Evolutionary conservation across 2,888 invertebrate genomes (phyloP).

Genomic region (Oligia latruncula): DNA sequence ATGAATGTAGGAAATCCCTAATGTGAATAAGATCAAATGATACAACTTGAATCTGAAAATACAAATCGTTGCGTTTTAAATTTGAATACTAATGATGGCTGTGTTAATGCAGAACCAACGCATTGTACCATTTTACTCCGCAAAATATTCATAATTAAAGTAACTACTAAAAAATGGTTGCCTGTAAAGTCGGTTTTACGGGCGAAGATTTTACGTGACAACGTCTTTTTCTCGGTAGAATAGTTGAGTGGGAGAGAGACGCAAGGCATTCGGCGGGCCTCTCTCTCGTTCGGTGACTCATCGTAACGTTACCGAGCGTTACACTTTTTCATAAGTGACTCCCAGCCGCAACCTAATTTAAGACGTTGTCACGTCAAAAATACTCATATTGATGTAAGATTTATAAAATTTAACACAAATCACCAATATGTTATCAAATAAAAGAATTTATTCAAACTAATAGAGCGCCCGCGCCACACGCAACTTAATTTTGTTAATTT

Average conservation of each 20-base stretch:
- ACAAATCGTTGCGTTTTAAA: conserved; percentile 19
- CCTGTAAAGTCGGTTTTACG: too few relatives aligned
- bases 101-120: conserved; percentile 1
- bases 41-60: conserved; percentile 31
- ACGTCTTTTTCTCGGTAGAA: too few relatives aligned
- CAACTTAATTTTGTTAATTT: conserved; percentile 44
- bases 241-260: too few relatives aligned
- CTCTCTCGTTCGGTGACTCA: too few relatives aligned
- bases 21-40: conserved; percentile 59
- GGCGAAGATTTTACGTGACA: too few relatives aligned
- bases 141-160: not conserved
- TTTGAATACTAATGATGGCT: conserved; percentile 20
- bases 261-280: too few relatives aligned
- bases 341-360: too few relatives aligned
- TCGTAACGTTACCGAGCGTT: too few relatives aligned
- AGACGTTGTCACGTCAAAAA: too few relatives aligned
- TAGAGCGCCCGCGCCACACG: not conserved
- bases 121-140: conserved; percentile 4
- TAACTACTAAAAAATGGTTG: not conserved
- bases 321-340: too few relatives aligned
- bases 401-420: not conserved
- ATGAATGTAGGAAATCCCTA: conserved; percentile 45
- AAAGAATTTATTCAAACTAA: not conserved
- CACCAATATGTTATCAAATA: not conserved
- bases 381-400: not conserved